Evolutionary conservation across 2,888 invertebrate species (phyloP), one percentile per base, ranked within the genome.

Genomic region (Diplolepis rosae): DNA sequence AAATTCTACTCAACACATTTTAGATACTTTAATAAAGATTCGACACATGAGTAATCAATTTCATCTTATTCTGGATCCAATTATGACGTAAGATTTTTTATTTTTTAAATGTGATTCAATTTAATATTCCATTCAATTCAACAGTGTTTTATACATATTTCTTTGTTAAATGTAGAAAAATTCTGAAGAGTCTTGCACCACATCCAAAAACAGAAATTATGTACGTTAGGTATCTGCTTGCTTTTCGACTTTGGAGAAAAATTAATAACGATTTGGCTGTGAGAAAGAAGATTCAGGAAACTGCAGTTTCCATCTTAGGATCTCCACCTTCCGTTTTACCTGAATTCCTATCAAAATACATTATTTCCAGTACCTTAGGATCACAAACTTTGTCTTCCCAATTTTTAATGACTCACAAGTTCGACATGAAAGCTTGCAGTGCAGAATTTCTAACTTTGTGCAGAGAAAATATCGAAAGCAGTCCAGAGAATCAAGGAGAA

Each of bases 11-110:
- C 86, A 89, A 68, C 80, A 88, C 77, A 76, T 85, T 42, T 75
- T 89, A 72, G 84, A 89, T 73, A 87, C 89, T 32, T 74, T 89
- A 42, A 78, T 89, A 68, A 89, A 88, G 80, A 77, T 86, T 73
- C 85, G 82, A 72, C 79, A 84, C 72, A 82, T 87, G 81, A 84
- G 77, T 61, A 81, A 81, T 9, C 80, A 77, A 72, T 84, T 87
- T 74, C 81, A 81, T 42, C 78, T 83, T 68, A 87, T 89, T 75
- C 81, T 89, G 77, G 84, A 88, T 80, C 85, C 87, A 65, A 70
- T 89, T 71, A 78, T 89, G 76, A 81, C 78, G 89, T 89, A 79
- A 88, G 89, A 87, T 52, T 27, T 11, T 39, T 66, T 18, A 4
- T 48, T 65, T 66, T 35, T 50, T 35, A 52, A 5, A 69, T 48